Percentiles rank a stretch among this genome's conserved stretches.
Conservation (phyloP, 1,140 invertebrate species). For the Onthophagus taurus region DNA sequence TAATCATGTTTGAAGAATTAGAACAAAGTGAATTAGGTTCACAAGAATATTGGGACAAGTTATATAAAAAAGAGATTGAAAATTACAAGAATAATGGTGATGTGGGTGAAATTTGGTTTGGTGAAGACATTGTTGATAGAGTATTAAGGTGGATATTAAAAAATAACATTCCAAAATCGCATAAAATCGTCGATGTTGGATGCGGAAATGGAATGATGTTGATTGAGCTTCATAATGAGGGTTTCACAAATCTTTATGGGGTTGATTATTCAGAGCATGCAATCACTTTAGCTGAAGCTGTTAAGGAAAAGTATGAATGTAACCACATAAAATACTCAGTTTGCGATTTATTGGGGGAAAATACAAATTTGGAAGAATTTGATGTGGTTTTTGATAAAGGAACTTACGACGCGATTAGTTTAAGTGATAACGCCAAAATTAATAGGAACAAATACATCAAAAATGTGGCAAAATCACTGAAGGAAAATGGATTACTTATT, state of each 20-base stretch:
- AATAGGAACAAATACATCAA: slow-evolving; percentile 59
- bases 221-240: slow-evolving; percentile 62
- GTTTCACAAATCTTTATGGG: slow-evolving; percentile 64
- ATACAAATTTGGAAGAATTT: slow-evolving; percentile 40
- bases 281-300: slow-evolving; percentile 58
- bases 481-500: slow-evolving; percentile 55
- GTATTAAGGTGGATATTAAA: slow-evolving; percentile 58
- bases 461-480: slow-evolving; percentile 52
- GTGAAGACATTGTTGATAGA: slow-evolving; percentile 66
- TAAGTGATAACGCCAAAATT: slow-evolving; percentile 55
- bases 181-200: slow-evolving; percentile 58
- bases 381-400: slow-evolving; percentile 79
- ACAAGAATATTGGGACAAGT: slow-evolving; percentile 73
- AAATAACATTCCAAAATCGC: slow-evolving; percentile 33
- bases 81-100: slow-evolving; percentile 80
- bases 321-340: slow-evolving; percentile 48
- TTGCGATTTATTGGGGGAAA: slow-evolving; percentile 46
- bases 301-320: slow-evolving; percentile 47
- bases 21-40: slow-evolving; percentile 69
- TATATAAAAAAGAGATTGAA: slow-evolving; percentile 68
- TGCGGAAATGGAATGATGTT: slow-evolving; percentile 88
- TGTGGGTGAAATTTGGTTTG: slow-evolving; percentile 90
- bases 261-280: slow-evolving; percentile 79
- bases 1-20: slow-evolving; percentile 44
- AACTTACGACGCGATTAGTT: slow-evolving; percentile 85